A percentile compares a stretch with the other conserved stretches of the same genome.
Conservation (phyloP, 2,113 vertebrate genomes). For the Corapipo altera region DNA sequence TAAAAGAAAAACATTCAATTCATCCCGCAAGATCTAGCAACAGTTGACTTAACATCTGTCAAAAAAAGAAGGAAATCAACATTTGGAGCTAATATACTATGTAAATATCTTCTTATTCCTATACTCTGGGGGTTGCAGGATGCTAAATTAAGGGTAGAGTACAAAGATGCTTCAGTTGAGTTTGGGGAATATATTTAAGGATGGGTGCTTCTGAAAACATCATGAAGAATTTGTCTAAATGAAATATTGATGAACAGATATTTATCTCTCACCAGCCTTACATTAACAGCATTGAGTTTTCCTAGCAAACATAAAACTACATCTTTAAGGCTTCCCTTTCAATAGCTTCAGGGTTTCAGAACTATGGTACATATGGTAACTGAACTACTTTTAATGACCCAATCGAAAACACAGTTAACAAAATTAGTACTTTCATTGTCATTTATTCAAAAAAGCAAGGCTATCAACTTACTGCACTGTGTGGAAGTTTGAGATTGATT, state of each 20-base stretch:
- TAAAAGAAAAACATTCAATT: not conserved
- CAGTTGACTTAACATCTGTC: not conserved
- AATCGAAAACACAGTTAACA: slow-evolving; percentile 15
- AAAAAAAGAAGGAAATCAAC: not conserved
- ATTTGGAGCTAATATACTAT: not conserved
- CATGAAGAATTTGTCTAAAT: slow-evolving; percentile 10
- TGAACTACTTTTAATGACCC: slow-evolving; percentile 11
- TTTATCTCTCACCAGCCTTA: not conserved
- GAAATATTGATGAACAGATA: slow-evolving; percentile 30
- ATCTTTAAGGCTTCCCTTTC: not conserved
- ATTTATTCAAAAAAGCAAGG: not conserved
- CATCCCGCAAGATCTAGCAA: not conserved
- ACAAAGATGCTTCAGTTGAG: not conserved
- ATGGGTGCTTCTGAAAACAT: not conserved
- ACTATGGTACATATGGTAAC: not conserved
- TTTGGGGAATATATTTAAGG: slow-evolving; percentile 4
- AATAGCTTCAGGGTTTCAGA: not conserved
- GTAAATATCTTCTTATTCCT: not conserved
- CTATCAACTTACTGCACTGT: not conserved
- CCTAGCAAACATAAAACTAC: not conserved
- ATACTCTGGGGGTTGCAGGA: not conserved
- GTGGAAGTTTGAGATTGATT: not conserved
- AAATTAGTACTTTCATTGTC: not conserved
- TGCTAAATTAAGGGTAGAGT: not conserved
- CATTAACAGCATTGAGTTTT: not conserved